Evolutionary conservation across 1,140 invertebrate species (phyloP).

Genomic region (Dolichoris vasculosae): DNA sequence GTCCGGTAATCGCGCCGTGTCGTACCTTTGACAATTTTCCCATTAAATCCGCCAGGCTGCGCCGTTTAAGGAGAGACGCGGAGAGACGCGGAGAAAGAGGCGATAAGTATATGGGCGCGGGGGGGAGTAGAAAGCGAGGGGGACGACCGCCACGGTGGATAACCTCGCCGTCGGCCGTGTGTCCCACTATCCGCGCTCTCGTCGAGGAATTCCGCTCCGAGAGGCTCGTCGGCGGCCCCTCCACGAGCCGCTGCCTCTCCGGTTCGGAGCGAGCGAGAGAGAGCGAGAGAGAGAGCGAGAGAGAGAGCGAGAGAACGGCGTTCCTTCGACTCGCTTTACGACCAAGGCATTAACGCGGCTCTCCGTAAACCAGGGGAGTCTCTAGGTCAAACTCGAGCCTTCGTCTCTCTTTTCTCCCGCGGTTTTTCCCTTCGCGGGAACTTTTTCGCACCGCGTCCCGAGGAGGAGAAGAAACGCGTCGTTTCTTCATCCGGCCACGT

Average conservation of each 20-base stretch:
- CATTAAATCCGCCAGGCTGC: constrained; percentile 20
- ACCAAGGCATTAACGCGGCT: constrained; percentile 61
- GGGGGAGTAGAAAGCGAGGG: constrained; percentile 41
- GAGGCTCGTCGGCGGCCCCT: not conserved
- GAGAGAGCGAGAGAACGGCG: not conserved
- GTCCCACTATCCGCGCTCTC: constrained; percentile 63
- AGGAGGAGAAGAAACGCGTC: not conserved
- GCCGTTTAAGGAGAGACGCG: constrained; percentile 41
- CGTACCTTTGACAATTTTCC: constrained; percentile 26
- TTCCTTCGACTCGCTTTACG: constrained; percentile 25
- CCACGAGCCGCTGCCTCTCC: not conserved
- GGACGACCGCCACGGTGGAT: constrained; percentile 58
- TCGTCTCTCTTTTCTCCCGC: not conserved
- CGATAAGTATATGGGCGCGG: not conserved
- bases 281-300: constrained; percentile 13
- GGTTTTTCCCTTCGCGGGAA: not conserved
- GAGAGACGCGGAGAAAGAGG: constrained; percentile 38
- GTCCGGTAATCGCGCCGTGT: not conserved
- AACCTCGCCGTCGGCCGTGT: constrained; percentile 57
- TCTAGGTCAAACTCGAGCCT: constrained; percentile 66
- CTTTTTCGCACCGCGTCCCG: not conserved
- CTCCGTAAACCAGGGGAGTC: constrained; percentile 66
- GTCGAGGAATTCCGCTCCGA: constrained; percentile 71
- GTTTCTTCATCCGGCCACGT: not conserved
- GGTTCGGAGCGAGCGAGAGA: not conserved